Evolutionary conservation across 2,113 vertebrate species (phyloP), one percentile per base, ranked within the genome.

Genomic region (Tragelaphus scriptus): DNA sequence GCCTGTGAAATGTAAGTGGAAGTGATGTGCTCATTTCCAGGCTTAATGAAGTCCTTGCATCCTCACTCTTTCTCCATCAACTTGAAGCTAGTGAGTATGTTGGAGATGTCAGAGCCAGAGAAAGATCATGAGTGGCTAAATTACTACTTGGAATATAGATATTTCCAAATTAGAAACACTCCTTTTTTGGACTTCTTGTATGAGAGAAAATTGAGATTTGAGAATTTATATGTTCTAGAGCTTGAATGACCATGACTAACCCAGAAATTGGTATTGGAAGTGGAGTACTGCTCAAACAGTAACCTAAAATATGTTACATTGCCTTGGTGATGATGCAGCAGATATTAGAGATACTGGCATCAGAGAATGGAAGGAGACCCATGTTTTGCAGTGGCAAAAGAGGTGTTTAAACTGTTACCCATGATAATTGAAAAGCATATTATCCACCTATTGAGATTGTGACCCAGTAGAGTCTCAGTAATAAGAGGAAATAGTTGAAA

Each of bases 401-500:
- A 85, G 80, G 56, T 88, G 30, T 44, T 88, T 85, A 85, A 97
- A 91, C 44, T 58, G 3, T 81, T 61, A 84, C 23, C 28, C 23
- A 6, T 11, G 13, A 71, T 93, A 88, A 84, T 55, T 91, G 17
- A 95, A 95, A 95, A 88, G 5, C 11, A 51, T 47, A 88, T 90
- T 28, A 61, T 25, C 26, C 63, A 88, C 86, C 40, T 92, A 9
- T 85, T 96, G 17, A 95, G 13, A 96, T 32, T 80, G 40, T 88
- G 75, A 32, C 15, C 90, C 28, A 36, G n/a, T 30, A 30, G 26
- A 49, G 26, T 49, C 25, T 79, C 44, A 28, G 14, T 56, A 84
- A 84, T 40, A 36, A 58, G 26, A 95, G 26, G 6, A 96, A 96
- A 65, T 96, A 6, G 32, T 93, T 95, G 75, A 90, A 90, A 94